Evolutionary conservation across 2,888 invertebrate genomes (phyloP).

Genomic region (Aethes cnicana): DNA sequence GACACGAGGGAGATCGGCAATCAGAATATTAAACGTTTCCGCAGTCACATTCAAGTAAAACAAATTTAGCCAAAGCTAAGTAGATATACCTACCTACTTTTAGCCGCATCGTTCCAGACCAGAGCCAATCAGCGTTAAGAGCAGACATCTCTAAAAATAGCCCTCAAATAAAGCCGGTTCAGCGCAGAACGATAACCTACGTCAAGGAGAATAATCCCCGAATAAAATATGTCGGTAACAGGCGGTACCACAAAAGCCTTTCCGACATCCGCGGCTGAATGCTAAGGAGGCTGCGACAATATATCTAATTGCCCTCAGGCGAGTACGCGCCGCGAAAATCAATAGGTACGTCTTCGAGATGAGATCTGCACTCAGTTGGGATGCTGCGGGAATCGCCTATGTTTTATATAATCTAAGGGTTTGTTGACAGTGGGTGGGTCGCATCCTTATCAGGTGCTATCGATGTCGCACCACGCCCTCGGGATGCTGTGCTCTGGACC

Average conservation of each 20-base stretch:
- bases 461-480: slow-evolving; percentile 73
- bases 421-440: slow-evolving; percentile 74
- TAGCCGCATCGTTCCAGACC: not conserved
- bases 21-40: not conserved
- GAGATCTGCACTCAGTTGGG: slow-evolving; percentile 47
- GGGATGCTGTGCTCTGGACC: slow-evolving; percentile 64
- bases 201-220: slow-evolving; percentile 32
- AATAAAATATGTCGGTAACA: slow-evolving; percentile 29
- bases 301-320: slow-evolving; percentile 51
- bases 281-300: slow-evolving; percentile 62
- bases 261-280: slow-evolving; percentile 49
- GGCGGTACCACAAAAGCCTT: slow-evolving; percentile 23
- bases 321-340: slow-evolving; percentile 62
- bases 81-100: not conserved
- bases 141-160: slow-evolving; percentile 18
- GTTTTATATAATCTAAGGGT: slow-evolving; percentile 63
- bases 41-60: not conserved
- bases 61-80: not conserved
- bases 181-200: slow-evolving; percentile 25
- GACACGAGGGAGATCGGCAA: not conserved
- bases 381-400: slow-evolving; percentile 37
- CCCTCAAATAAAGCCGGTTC: slow-evolving; percentile 1
- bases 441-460: slow-evolving; percentile 72
- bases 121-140: slow-evolving; percentile 9
- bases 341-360: slow-evolving; percentile 65